These are phyloP conservation scores for Peromyscus californicus DNA, from an alignment of 2,113 vertebrate species.

Conservation along the genomic window DNA sequence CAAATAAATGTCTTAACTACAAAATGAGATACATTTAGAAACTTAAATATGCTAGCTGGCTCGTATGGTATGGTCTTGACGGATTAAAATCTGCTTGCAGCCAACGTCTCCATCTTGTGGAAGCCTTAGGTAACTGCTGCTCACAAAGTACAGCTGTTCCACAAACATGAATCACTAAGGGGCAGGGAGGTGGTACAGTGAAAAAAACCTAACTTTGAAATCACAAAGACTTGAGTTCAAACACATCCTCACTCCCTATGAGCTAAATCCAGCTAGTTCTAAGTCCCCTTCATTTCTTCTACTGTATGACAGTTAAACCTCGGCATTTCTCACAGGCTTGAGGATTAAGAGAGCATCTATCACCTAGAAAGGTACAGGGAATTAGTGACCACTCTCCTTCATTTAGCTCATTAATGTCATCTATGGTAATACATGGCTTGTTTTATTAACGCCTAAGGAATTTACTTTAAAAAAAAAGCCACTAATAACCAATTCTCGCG, in stretches of 20 bases:
- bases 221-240: constrained; percentile 39
- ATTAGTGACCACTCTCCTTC: neutral
- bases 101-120: constrained; percentile 69
- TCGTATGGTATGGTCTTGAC: neutral
- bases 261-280: neutral
- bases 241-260: neutral
- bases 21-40: constrained; percentile 27
- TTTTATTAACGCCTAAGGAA: constrained; percentile 26
- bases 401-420: neutral
- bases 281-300: neutral
- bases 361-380: constrained; percentile 17
- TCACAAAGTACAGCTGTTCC: neutral
- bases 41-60: constrained; percentile 38
- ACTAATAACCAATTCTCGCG: neutral
- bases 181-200: neutral
- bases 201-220: neutral
- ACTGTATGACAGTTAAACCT: neutral
- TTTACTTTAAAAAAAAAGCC: neutral
- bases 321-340: neutral
- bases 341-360: neutral
- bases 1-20: constrained; percentile 55
- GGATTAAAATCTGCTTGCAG: constrained; percentile 46
- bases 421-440: neutral
- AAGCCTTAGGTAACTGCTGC: constrained; percentile 47
- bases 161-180: neutral